Evolutionary conservation across 2,888 invertebrate species (phyloP).

Genomic region (Sialis fuliginosa): DNA sequence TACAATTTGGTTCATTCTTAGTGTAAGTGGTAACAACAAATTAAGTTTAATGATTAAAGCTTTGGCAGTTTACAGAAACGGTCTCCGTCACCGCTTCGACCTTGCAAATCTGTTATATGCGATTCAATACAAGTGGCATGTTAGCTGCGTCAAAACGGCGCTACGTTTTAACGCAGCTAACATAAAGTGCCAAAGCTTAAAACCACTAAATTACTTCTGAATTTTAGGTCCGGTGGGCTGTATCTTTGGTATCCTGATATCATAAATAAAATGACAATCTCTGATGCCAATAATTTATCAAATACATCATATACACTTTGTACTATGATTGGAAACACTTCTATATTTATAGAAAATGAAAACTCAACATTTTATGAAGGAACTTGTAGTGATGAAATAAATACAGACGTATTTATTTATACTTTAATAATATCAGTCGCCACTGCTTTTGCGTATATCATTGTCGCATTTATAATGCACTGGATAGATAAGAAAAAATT

Average conservation of each 20-base stretch:
- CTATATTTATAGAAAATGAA: neutral
- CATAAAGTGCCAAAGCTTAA: too few species aligned
- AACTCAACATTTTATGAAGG: neutral
- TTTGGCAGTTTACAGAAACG: too few species aligned
- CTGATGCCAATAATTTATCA: constrained; percentile 2
- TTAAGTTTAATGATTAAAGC: neutral
- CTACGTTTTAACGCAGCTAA: too few species aligned
- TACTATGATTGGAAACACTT: too few species aligned
- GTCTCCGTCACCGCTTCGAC: too few species aligned
- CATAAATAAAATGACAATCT: constrained; percentile 28
- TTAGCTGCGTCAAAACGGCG: too few species aligned
- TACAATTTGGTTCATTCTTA: constrained; percentile 25
- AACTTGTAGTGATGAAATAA: constrained; percentile 17
- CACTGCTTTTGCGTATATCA: constrained; percentile 18
- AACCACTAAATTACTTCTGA: constrained; percentile 3
- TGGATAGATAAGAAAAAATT: constrained; percentile 36
- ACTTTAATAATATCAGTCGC: constrained; percentile 18
- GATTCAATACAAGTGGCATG: too few species aligned
- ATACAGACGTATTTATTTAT: constrained; percentile 20
- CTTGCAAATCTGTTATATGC: too few species aligned
- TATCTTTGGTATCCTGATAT: constrained; percentile 42
- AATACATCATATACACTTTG: too few species aligned
- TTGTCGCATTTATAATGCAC: constrained; percentile 24
- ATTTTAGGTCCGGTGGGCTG: constrained; percentile 33
- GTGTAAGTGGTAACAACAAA: constrained; percentile 17